These are phyloP conservation scores for Neosilurus mollespiculum DNA, from an alignment of 2,797 vertebrate species.

Conservation along the genomic window DNA sequence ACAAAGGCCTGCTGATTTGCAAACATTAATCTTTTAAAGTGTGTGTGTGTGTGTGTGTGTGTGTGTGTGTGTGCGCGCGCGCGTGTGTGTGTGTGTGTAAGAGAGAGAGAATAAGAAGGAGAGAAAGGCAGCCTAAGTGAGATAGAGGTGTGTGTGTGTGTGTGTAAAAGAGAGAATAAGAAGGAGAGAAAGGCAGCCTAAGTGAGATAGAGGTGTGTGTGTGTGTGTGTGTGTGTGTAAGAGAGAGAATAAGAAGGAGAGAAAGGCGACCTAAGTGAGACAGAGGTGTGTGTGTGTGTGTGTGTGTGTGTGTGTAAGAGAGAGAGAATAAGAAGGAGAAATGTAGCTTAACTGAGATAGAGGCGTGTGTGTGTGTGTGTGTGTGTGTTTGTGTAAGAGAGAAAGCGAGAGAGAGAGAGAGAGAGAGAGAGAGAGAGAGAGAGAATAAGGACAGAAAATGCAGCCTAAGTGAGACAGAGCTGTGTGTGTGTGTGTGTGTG, in stretches of 20 bases:
- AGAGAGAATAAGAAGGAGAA: slow-evolving; percentile 19
- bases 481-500: no score
- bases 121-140: background rate
- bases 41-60: slow-evolving; percentile 48
- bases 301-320: slow-evolving; percentile 24
- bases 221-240: slow-evolving; percentile 47
- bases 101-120: slow-evolving; percentile 30
- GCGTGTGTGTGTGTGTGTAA: slow-evolving; percentile 33
- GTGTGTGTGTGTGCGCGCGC: slow-evolving; percentile 7
- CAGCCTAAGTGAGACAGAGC: no score
- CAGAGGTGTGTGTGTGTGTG: slow-evolving; percentile 34
- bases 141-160: slow-evolving; percentile 31
- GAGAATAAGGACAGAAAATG: no score
- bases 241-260: slow-evolving; percentile 29
- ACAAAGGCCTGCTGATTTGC: slow-evolving; percentile 55
- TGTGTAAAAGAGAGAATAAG: slow-evolving; percentile 41
- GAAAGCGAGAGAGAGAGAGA: no score
- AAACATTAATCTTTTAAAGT: slow-evolving; percentile 68
- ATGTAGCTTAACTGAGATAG: background rate
- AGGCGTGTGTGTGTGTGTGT: slow-evolving; percentile 15
- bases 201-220: slow-evolving; percentile 30
- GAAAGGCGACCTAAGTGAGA: background rate
- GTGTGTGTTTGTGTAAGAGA: no score
- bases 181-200: background rate
- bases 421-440: no score